phyloP scores from a whole-genome alignment of 2,888 invertebrate species.

The Adela reaumurella region DNA sequence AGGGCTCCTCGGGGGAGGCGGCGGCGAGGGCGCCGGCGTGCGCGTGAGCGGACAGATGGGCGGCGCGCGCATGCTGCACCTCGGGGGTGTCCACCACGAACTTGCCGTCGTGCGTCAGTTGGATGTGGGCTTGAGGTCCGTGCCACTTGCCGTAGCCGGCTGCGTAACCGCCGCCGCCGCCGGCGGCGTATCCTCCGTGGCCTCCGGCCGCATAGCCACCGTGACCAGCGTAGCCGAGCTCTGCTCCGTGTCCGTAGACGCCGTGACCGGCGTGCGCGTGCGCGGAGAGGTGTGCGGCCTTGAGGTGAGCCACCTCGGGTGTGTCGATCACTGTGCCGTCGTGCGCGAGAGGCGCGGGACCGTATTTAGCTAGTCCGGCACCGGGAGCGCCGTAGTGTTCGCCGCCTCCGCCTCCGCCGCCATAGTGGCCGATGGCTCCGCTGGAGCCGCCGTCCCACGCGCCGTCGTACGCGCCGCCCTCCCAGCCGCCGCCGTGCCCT shows the following conservation, averaged over 20 bases:
- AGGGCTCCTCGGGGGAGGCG: slow-evolving; percentile 41
- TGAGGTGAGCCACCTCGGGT: slow-evolving; percentile 56
- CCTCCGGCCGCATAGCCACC: slow-evolving; percentile 12
- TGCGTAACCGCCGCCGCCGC: slow-evolving; percentile 19
- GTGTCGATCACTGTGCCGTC: slow-evolving; percentile 51
- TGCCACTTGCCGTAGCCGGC: slow-evolving; percentile 19
- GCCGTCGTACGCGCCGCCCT: slow-evolving; percentile 19
- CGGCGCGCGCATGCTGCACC: slow-evolving; percentile 46
- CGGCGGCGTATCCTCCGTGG: slow-evolving; percentile 12
- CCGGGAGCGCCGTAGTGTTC: slow-evolving; percentile 43
- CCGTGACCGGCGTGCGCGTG: slow-evolving; percentile 34
- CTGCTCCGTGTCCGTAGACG: slow-evolving; percentile 20
- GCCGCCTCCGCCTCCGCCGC: slow-evolving; percentile 25
- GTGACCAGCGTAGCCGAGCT: not conserved
- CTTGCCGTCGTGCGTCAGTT: slow-evolving; percentile 49
- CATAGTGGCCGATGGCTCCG: slow-evolving; percentile 18
- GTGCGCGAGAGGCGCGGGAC: slow-evolving; percentile 48
- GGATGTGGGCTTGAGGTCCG: slow-evolving; percentile 31
- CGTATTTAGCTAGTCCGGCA: slow-evolving; percentile 49
- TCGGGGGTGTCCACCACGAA: slow-evolving; percentile 50
- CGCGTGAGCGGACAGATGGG: slow-evolving; percentile 40
- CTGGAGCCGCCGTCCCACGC: slow-evolving; percentile 18
- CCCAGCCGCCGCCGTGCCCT: slow-evolving; percentile 46
- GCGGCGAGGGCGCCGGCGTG: slow-evolving; percentile 46
- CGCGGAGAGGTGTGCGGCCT: slow-evolving; percentile 51